phyloP scores from a whole-genome alignment of 2,888 invertebrate species.

The Geotrupes spiniger region DNA sequence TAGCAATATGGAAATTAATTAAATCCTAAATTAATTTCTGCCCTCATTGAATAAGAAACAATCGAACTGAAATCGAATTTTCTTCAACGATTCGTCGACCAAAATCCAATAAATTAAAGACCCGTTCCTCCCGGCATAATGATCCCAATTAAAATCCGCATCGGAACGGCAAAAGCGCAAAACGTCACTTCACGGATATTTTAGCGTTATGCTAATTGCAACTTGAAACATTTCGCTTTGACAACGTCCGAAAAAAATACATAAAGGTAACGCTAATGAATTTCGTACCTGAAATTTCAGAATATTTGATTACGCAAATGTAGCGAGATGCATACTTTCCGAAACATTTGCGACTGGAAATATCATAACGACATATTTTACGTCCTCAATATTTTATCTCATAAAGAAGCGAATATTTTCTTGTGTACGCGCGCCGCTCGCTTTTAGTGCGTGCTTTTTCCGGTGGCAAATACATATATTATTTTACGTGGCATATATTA shows the following conservation, averaged over 20 bases:
- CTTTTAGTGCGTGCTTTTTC: constrained; percentile 10
- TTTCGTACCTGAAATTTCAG: constrained; percentile 19
- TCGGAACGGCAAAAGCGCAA: no score
- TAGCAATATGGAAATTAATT: no score
- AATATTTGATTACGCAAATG: constrained; percentile 22
- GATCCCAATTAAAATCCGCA: no score
- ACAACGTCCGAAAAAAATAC: constrained; percentile 15
- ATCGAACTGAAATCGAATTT: no score
- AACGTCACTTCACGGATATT: constrained; percentile 5
- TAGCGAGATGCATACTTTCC: constrained; percentile 20
- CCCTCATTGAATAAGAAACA: no score
- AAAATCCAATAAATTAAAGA: no score
- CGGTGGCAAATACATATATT: constrained; percentile 14
- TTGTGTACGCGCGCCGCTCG: constrained; percentile 11
- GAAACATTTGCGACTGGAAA: constrained; percentile 18
- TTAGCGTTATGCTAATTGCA: constrained; percentile 17
- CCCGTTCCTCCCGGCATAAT: no score
- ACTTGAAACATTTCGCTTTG: constrained; percentile 16
- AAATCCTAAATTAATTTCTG: no score
- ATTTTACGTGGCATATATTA: constrained; percentile 13
- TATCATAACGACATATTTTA: constrained; percentile 21
- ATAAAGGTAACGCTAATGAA: constrained; percentile 9
- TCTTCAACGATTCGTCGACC: no score
- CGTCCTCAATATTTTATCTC: constrained; percentile 17
- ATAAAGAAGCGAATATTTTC: constrained; percentile 21